Base-by-base conservation (phyloP, 1,140 invertebrate genomes). In the Tetramorium alpestre region DNA sequence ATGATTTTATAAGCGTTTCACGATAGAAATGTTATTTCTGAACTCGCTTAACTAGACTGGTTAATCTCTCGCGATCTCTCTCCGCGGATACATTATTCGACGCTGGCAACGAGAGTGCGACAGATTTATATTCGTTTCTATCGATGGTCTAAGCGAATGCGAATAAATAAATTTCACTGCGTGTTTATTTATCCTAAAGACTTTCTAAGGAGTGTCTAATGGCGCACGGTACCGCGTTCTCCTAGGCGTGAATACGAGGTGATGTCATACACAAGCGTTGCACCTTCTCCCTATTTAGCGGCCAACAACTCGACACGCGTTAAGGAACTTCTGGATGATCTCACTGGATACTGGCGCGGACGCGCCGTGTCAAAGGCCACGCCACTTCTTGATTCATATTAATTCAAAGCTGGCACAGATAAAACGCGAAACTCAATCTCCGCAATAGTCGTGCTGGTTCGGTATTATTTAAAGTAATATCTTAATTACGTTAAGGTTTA, bases 121-220 rank as follows among this genome's bases (percentile, higher is more conserved):
- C 54, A 86, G 75, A 90, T 90, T 88, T 88, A 90, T 22, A 22
- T 22, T 90, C 86, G 62, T 25, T 18, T 11, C 38, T 41, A 75
- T 47, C 16, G 67, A 54, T 33, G 54, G 65, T 25, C 44, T 64
- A 56, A 64, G 60, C 49, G 38, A 87, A 77, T 54, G 75, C 22
- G 85, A 56, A 91, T 69, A 87, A 88, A 91, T 88, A 90, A 89
- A 90, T 90, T 87, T 88, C 81, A 54, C 58, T 18, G 38, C 81
- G 73, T 88, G 73, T 89, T 91, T 89, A 73, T 91, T 89, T 90
- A 89, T 82, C 75, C 62, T 38, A 67, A 91, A 84, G 90, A 92
- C 91, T 91, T 92, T 92, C 91, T 91, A 92, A 91, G 91, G 90
- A 92, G 91, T 91, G 90, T 92, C 91, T 85, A 88, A 51, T 25